Evolutionary conservation across 2,888 invertebrate species (phyloP).

Genomic region (Oegoconia quadripuncta): DNA sequence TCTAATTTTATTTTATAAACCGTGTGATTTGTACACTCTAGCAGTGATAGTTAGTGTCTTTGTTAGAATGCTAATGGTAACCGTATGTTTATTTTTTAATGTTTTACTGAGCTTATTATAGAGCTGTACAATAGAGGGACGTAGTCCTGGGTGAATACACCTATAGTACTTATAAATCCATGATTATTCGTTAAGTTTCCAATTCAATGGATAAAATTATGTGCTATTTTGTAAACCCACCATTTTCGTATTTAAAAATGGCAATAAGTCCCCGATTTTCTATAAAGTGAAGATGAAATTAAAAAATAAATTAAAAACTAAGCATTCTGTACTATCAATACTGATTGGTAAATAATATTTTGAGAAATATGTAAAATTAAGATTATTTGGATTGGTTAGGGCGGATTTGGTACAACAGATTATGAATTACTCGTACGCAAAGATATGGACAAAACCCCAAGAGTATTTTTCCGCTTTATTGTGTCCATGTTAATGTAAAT

Average conservation of each 20-base stretch:
- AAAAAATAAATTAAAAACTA: too few species aligned
- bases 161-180: constrained; percentile 4
- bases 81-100: constrained; percentile 51
- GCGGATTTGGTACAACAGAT: constrained; percentile 58
- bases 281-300: too few species aligned
- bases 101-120: constrained; percentile 40
- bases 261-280: too few species aligned
- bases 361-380: constrained; percentile 24
- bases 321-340: not conserved
- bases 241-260: too few species aligned
- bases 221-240: too few species aligned
- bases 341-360: constrained; percentile 3
- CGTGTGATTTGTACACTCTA: constrained; percentile 61
- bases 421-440: constrained; percentile 12
- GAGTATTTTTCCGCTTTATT: constrained; percentile 13
- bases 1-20: constrained; percentile 52
- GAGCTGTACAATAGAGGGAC: constrained; percentile 15
- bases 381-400: constrained; percentile 35
- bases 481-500: constrained; percentile 7
- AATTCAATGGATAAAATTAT: too few species aligned
- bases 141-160: not conserved
- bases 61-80: constrained; percentile 57
- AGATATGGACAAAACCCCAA: constrained; percentile 15
- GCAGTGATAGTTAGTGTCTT: constrained; percentile 64
- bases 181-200: too few species aligned